Conservation (phyloP, 2,113 vertebrate species). For the Clarias macrocephalus region DNA sequence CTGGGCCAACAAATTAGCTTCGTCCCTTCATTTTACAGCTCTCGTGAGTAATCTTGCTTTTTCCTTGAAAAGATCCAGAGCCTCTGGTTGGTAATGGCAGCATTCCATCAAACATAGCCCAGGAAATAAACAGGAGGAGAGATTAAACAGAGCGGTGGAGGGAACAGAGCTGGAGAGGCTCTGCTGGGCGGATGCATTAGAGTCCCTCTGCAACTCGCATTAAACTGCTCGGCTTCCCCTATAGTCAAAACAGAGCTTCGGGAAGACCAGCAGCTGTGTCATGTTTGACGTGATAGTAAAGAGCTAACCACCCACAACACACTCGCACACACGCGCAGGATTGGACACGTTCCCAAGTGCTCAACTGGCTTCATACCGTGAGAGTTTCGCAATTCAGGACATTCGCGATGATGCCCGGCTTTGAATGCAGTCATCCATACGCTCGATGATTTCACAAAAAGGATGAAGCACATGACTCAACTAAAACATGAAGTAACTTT, state of each 20-base stretch:
- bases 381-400: not conserved
- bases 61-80: constrained; percentile 61
- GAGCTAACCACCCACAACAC: constrained; percentile 17
- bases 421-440: not conserved
- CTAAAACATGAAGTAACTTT: not conserved
- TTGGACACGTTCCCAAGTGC: not conserved
- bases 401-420: not conserved
- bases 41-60: constrained; percentile 30
- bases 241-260: constrained; percentile 62
- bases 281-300: constrained; percentile 57
- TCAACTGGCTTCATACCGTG: not conserved
- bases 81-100: constrained; percentile 46
- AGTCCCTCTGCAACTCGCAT: constrained; percentile 51
- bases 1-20: constrained; percentile 9
- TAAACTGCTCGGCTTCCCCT: constrained; percentile 60
- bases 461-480: not conserved
- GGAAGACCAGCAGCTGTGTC: constrained; percentile 57
- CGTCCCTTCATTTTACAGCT: constrained; percentile 10
- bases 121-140: constrained; percentile 60
- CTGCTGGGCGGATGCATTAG: constrained; percentile 49
- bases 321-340: constrained; percentile 9
- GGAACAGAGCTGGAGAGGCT: constrained; percentile 41
- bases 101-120: constrained; percentile 48
- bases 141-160: constrained; percentile 55
- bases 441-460: not conserved